phyloP scores from a whole-genome alignment of 2,888 invertebrate species.

The Xanthostigma xanthostigma region DNA sequence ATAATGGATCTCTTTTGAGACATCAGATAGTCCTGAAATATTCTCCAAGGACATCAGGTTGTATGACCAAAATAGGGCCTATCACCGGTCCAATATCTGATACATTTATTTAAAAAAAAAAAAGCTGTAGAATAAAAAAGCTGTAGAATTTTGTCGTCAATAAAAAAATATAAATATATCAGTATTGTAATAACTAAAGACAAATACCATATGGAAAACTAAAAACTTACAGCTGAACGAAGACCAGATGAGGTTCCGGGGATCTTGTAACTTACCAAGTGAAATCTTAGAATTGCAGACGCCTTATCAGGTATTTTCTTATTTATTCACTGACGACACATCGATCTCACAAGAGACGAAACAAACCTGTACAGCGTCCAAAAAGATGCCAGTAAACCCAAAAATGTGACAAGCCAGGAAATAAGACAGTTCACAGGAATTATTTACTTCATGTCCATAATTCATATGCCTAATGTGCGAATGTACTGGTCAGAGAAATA shows the following conservation, averaged over 20 bases:
- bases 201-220: constrained; percentile 11
- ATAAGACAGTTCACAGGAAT: constrained; percentile 11
- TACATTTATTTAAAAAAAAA: no score
- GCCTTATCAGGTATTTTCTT: background rate
- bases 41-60: no score
- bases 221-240: constrained; percentile 10
- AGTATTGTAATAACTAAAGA: no score
- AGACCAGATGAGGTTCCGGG: constrained; percentile 8
- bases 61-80: no score
- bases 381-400: constrained; percentile 6
- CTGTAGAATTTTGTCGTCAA: no score
- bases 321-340: background rate
- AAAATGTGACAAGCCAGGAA: constrained; percentile 7
- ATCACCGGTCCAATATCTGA: no score
- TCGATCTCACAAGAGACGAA: constrained; percentile 6
- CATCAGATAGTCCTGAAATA: no score
- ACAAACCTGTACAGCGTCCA: constrained; percentile 6
- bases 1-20: no score
- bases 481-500: constrained; percentile 7
- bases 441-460: constrained; percentile 8
- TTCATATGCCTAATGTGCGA: constrained; percentile 8
- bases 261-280: background rate
- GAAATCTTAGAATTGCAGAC: background rate
- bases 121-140: no score
- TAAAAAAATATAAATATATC: no score